phyloP scores from a whole-genome alignment of 2,888 invertebrate species.

The Dolichopus griseipennis region DNA sequence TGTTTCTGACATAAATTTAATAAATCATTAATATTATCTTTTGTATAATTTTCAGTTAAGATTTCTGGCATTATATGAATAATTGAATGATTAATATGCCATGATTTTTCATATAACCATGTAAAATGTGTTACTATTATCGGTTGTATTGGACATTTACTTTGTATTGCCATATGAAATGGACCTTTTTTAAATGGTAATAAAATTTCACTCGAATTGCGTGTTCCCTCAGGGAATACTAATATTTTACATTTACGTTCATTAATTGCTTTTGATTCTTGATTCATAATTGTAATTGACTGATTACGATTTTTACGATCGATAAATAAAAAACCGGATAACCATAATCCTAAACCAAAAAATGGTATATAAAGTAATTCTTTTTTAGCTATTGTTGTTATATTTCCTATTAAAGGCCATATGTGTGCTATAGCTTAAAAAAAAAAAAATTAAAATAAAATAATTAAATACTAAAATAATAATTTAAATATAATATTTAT shows the following conservation, averaged over 20 bases:
- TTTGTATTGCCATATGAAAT: slow-evolving; percentile 76
- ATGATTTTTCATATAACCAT: slow-evolving; percentile 2
- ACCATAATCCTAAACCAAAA: slow-evolving; percentile 68
- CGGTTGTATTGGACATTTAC: slow-evolving; percentile 72
- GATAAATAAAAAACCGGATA: slow-evolving; percentile 77
- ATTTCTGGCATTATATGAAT: slow-evolving; percentile 67
- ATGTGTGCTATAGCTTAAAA: slow-evolving; percentile 55
- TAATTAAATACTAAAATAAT: neutral
- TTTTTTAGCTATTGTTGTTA: slow-evolving; percentile 69
- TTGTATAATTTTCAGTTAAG: slow-evolving; percentile 53
- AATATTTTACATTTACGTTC: slow-evolving; percentile 55
- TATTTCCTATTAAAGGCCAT: slow-evolving; percentile 66
- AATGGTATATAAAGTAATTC: slow-evolving; percentile 66
- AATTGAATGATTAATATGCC: slow-evolving; percentile 45
- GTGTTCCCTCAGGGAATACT: slow-evolving; percentile 40
- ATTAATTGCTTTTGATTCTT: slow-evolving; percentile 12
- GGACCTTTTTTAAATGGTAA: slow-evolving; percentile 87
- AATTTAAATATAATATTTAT: slow-evolving; percentile 32
- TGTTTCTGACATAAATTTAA: slow-evolving; percentile 56
- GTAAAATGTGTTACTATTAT: slow-evolving; percentile 57
- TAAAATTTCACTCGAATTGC: slow-evolving; percentile 48
- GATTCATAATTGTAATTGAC: slow-evolving; percentile 9
- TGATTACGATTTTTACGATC: slow-evolving; percentile 45
- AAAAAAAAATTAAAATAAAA: neutral
- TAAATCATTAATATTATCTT: slow-evolving; percentile 54